phyloP scores from a whole-genome alignment of 1,140 invertebrate genomes.

The Odontomachus brunneus region DNA sequence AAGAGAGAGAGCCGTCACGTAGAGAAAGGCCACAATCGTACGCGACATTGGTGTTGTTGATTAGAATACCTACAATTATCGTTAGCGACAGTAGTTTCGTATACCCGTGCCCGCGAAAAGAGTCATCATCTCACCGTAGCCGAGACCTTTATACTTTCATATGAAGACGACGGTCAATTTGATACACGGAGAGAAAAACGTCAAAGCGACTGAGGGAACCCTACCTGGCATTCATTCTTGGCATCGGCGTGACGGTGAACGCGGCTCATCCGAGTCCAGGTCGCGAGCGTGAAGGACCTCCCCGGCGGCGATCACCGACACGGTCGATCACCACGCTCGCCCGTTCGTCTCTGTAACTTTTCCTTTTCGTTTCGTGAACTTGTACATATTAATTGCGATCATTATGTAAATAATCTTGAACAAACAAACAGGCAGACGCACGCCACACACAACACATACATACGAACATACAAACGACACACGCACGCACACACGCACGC shows the following conservation, averaged over 20 bases:
- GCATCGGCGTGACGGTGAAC: constrained; percentile 49
- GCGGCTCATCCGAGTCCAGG: background rate
- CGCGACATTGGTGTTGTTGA: constrained; percentile 54
- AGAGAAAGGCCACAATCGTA: constrained; percentile 46
- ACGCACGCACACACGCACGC: constrained; percentile 73
- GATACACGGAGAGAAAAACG: background rate
- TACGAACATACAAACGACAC: constrained; percentile 57
- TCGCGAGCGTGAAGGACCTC: background rate
- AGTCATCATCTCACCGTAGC: constrained; percentile 34
- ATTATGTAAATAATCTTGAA: constrained; percentile 77
- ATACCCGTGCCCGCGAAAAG: constrained; percentile 38
- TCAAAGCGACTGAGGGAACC: constrained; percentile 17
- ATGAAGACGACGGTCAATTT: constrained; percentile 37
- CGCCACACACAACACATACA: constrained; percentile 69
- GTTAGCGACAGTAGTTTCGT: constrained; percentile 56
- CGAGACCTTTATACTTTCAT: constrained; percentile 67
- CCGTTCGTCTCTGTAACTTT: constrained; percentile 66
- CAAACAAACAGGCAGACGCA: constrained; percentile 47
- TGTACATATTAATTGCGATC: constrained; percentile 78
- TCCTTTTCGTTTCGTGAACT: constrained; percentile 64
- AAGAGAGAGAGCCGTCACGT: constrained; percentile 7
- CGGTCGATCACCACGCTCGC: constrained; percentile 46
- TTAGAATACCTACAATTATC: constrained; percentile 61
- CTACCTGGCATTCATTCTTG: constrained; percentile 50
- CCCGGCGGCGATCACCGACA: constrained; percentile 43